These are phyloP conservation scores for Rutilus rutilus DNA, from an alignment of 2,113 vertebrate species.

Conservation along the genomic window DNA sequence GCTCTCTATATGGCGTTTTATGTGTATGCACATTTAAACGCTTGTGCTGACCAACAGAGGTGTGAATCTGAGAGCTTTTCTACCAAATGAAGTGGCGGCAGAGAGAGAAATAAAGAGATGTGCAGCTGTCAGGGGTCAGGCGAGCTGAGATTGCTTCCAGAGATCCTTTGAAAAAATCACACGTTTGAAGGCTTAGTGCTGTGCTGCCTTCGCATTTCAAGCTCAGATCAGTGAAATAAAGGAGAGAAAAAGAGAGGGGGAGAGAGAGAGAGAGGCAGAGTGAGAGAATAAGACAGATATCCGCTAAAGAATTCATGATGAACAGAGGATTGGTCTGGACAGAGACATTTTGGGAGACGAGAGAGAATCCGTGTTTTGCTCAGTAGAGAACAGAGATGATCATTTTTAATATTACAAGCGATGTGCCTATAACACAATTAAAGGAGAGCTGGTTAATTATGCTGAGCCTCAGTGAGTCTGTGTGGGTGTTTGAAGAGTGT, in stretches of 20 bases:
- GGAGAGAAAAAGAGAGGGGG: slow-evolving; percentile 76
- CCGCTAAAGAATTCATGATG: slow-evolving; percentile 40
- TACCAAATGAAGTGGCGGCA: slow-evolving; percentile 93
- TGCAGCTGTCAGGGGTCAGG: slow-evolving; percentile 94
- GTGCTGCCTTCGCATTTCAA: slow-evolving; percentile 92
- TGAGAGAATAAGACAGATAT: slow-evolving; percentile 45
- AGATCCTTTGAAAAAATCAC: slow-evolving; percentile 98
- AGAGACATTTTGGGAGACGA: slow-evolving; percentile 71
- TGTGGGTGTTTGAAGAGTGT: slow-evolving; percentile 61
- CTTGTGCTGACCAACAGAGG: slow-evolving; percentile 89
- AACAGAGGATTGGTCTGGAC: slow-evolving; percentile 32
- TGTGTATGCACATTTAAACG: slow-evolving; percentile 90
- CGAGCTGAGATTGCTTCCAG: slow-evolving; percentile 95
- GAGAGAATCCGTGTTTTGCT: slow-evolving; percentile 79
- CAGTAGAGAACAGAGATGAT: slow-evolving; percentile 77
- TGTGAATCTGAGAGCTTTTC: slow-evolving; percentile 95
- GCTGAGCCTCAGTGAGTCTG: slow-evolving; percentile 51
- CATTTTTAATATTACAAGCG: slow-evolving; percentile 67
- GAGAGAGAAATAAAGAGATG: slow-evolving; percentile 91
- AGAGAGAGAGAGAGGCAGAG: slow-evolving; percentile 67
- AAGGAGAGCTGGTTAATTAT: slow-evolving; percentile 65
- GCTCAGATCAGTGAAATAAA: slow-evolving; percentile 93
- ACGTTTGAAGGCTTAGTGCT: slow-evolving; percentile 97
- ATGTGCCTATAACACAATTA: slow-evolving; percentile 65
- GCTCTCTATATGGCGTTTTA: slow-evolving; percentile 78